These are phyloP conservation scores for Scylla paramamosain DNA, from an alignment of 1,140 invertebrate genomes.

Conservation along the genomic window DNA sequence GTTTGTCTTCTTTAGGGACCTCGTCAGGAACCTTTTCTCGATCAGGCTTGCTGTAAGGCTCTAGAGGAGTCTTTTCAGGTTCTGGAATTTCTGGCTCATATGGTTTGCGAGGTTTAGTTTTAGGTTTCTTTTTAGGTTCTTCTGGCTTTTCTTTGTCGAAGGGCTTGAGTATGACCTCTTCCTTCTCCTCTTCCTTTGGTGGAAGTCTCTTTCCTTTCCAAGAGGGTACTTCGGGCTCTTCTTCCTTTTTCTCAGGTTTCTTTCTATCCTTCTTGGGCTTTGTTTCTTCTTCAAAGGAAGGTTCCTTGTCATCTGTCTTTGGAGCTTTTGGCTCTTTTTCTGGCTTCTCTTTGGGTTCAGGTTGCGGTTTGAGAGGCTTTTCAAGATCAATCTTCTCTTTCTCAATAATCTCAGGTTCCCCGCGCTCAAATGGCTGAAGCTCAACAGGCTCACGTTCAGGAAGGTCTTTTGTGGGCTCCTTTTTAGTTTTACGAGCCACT, in stretches of 20 bases:
- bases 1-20: conserved; percentile 19
- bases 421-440: conserved; percentile 60
- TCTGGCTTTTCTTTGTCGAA: conserved; percentile 70
- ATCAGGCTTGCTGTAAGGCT: conserved; percentile 65
- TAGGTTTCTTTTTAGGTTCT: conserved; percentile 60
- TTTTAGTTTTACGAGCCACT: conserved; percentile 54
- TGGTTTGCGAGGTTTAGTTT: conserved; percentile 56
- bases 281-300: conserved; percentile 52
- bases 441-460: conserved; percentile 70
- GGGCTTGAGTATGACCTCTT: conserved; percentile 71
- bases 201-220: conserved; percentile 69
- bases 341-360: conserved; percentile 55
- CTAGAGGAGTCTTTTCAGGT: conserved; percentile 60
- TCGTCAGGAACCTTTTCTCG: conserved; percentile 77
- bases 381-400: conserved; percentile 61
- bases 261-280: conserved; percentile 62
- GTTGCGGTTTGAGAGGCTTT: conserved; percentile 54
- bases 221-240: conserved; percentile 66
- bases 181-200: conserved; percentile 77
- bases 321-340: conserved; percentile 64
- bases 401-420: conserved; percentile 58
- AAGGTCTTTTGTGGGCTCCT: conserved; percentile 59
- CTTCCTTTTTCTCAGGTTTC: conserved; percentile 63
- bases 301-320: conserved; percentile 52
- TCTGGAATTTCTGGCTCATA: conserved; percentile 70